Evolutionary conservation across 2,888 invertebrate genomes (phyloP).

Genomic region (Selenia dentaria): DNA sequence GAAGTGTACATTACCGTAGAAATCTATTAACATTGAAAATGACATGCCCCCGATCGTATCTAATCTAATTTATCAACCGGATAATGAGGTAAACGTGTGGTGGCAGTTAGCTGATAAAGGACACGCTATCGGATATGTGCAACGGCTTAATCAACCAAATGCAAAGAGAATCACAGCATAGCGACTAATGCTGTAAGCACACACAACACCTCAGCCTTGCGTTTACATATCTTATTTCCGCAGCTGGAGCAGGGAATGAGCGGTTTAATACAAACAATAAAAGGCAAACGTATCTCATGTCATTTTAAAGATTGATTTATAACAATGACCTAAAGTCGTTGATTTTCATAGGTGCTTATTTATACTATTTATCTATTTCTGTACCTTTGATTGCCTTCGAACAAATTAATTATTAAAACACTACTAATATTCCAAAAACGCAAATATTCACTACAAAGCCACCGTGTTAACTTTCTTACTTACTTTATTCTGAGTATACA

Average conservation of each 20-base stretch:
- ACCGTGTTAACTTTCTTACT: too few relatives aligned
- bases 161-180: slow-evolving; percentile 29
- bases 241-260: slow-evolving; percentile 6
- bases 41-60: slow-evolving; percentile 37
- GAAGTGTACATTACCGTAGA: slow-evolving; percentile 40
- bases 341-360: too few relatives aligned
- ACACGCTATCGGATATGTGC: slow-evolving; percentile 23
- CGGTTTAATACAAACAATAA: not conserved
- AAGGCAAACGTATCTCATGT: too few relatives aligned
- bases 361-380: too few relatives aligned
- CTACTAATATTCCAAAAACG: too few relatives aligned
- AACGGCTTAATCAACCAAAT: slow-evolving; percentile 25
- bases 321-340: too few relatives aligned
- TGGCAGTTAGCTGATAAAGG: slow-evolving; percentile 31
- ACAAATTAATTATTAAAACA: too few relatives aligned
- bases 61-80: slow-evolving; percentile 30
- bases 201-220: slow-evolving; percentile 29
- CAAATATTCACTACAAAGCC: too few relatives aligned
- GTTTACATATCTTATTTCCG: slow-evolving; percentile 28
- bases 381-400: too few relatives aligned
- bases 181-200: slow-evolving; percentile 30
- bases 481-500: too few relatives aligned
- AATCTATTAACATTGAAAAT: slow-evolving; percentile 41
- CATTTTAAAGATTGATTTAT: too few relatives aligned
- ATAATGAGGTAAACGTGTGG: slow-evolving; percentile 38